phyloP scores from a whole-genome alignment of 2,888 invertebrate species.

The Adelognathus sp. region DNA sequence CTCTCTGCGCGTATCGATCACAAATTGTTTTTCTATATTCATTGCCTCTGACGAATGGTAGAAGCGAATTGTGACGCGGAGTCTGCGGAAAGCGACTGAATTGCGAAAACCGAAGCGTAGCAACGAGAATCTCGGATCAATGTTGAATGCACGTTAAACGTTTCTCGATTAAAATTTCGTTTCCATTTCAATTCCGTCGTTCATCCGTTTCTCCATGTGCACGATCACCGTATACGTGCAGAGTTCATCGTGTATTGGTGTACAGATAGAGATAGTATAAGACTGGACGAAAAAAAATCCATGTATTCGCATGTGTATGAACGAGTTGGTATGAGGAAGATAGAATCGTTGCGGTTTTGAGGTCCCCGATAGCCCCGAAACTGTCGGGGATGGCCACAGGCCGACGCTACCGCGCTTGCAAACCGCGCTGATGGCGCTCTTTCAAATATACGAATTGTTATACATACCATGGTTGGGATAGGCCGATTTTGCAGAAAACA shows the following conservation, averaged over 20 bases:
- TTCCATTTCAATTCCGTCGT: constrained; percentile 55
- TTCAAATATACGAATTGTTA: constrained; percentile 12
- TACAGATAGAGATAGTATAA: constrained; percentile 12
- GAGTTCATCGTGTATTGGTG: not conserved
- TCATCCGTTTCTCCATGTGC: constrained; percentile 20
- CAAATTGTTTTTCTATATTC: not conserved
- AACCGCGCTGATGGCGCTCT: constrained; percentile 36
- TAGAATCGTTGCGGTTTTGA: constrained; percentile 55
- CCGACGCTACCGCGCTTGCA: constrained; percentile 37
- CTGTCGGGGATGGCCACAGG: constrained; percentile 36
- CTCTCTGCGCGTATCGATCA: not conserved
- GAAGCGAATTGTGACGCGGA: not conserved
- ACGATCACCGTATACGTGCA: not conserved
- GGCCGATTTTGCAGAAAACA: constrained; percentile 32
- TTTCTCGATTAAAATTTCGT: constrained; percentile 57
- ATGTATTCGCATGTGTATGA: constrained; percentile 4
- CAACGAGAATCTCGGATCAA: constrained; percentile 3
- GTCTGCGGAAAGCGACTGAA: too few relatives aligned
- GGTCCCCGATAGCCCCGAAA: constrained; percentile 28
- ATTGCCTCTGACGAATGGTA: constrained; percentile 2
- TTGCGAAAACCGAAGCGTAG: too few relatives aligned
- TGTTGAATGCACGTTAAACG: constrained; percentile 44
- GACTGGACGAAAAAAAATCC: constrained; percentile 38
- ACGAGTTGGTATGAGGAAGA: not conserved
- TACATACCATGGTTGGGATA: not conserved